Percentiles rank a stretch among this genome's conserved stretches.
Conservation (phyloP, 2,797 vertebrate genomes). For the Oryzias dopingdopingensis region DNA sequence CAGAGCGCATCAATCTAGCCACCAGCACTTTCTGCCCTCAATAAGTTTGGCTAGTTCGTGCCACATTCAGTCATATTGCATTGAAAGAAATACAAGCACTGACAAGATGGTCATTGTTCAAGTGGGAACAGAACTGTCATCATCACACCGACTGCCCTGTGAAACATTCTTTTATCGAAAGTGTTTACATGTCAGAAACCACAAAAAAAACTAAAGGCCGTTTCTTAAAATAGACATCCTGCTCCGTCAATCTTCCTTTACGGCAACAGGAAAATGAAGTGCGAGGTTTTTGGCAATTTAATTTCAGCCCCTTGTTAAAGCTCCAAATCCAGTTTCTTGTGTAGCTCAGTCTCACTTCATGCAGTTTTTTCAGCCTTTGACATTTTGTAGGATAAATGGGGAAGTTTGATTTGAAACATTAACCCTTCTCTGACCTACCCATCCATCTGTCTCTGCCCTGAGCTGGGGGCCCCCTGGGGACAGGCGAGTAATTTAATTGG, state of each 20-base stretch:
- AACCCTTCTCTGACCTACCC: conserved; percentile 41
- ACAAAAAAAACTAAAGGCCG: conserved; percentile 18
- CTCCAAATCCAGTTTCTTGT: conserved; percentile 48
- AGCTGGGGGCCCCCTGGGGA: conserved; percentile 33
- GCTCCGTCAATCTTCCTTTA: conserved; percentile 24
- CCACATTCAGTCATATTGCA: conserved; percentile 79
- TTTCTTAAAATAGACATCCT: conserved; percentile 46
- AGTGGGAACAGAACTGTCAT: conserved; percentile 79
- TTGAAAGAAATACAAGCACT: conserved; percentile 81
- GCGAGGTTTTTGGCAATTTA: conserved; percentile 27
- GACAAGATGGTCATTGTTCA: conserved; percentile 80
- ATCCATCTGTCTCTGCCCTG: conserved; percentile 4
- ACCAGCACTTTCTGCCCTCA: conserved; percentile 43
- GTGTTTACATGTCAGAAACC: conserved; percentile 39
- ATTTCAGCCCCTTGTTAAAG: conserved; percentile 38
- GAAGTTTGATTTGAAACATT: conserved; percentile 42
- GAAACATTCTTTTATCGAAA: conserved; percentile 56
- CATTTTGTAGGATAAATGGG: conserved; percentile 30
- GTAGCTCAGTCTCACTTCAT: conserved; percentile 52
- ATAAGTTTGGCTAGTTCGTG: conserved; percentile 52
- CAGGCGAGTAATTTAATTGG: conserved; percentile 60
- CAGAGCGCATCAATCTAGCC: conserved; percentile 40
- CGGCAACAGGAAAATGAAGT: conserved; percentile 32
- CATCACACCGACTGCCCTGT: conserved; percentile 61
- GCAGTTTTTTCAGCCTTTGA: conserved; percentile 38